Conservation (phyloP, 2,797 vertebrate species). For the Helicolenus hilgendorfi region DNA sequence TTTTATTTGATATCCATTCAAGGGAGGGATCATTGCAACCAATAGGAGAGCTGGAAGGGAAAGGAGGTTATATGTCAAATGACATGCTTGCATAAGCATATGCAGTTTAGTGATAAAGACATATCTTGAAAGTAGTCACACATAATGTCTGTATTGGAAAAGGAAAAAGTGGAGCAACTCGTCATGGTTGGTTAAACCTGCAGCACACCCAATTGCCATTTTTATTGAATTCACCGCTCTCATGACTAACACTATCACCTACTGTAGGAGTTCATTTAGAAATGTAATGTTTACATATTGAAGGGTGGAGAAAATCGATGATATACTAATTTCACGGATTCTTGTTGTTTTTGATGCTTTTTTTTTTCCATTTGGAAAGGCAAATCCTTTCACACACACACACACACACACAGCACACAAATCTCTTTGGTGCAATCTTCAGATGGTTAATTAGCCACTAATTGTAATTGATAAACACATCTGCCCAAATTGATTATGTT, state of each 20-base stretch:
- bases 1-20: slow-evolving; percentile 45
- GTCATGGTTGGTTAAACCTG: slow-evolving; percentile 27
- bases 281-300: slow-evolving; percentile 31
- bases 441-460: slow-evolving; percentile 37
- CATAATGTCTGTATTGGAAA: not conserved
- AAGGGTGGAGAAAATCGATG: slow-evolving; percentile 26
- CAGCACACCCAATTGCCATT: slow-evolving; percentile 6
- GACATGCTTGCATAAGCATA: not conserved
- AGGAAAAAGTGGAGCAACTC: not conserved
- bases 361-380: not conserved
- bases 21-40: slow-evolving; percentile 21
- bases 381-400: slow-evolving; percentile 18
- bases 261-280: slow-evolving; percentile 40
- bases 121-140: slow-evolving; percentile 1
- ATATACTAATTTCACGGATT: slow-evolving; percentile 36
- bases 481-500: slow-evolving; percentile 36
- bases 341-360: slow-evolving; percentile 2
- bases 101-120: not conserved
- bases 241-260: slow-evolving; percentile 44
- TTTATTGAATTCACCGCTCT: slow-evolving; percentile 38
- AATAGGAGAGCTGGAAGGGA: not conserved
- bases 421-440: slow-evolving; percentile 4
- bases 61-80: not conserved
- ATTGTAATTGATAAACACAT: slow-evolving; percentile 56
- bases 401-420: not conserved